These are phyloP conservation scores for Excalfactoria chinensis DNA, from an alignment of 2,113 vertebrate species.

Conservation along the genomic window DNA sequence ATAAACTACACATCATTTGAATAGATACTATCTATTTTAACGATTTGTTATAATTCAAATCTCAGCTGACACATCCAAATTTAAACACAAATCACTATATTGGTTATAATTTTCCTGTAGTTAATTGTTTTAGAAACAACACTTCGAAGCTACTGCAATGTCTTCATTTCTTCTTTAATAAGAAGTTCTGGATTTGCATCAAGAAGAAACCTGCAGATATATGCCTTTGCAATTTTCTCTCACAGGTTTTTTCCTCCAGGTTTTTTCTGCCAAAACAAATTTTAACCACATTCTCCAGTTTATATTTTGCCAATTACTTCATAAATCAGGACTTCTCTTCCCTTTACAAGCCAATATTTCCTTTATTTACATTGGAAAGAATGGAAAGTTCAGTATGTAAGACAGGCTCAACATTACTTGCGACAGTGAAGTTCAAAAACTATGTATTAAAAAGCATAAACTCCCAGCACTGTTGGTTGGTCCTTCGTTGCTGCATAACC, in stretches of 20 bases:
- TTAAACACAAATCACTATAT: constrained; percentile 23
- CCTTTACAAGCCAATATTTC: not conserved
- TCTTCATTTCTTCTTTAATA: constrained; percentile 13
- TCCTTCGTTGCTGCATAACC: not conserved
- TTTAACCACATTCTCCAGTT: not conserved
- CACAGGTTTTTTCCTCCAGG: not conserved
- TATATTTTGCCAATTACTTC: not conserved
- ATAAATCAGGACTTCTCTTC: not conserved
- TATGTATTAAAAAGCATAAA: not conserved
- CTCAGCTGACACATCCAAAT: constrained; percentile 38
- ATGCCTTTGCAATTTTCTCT: not conserved
- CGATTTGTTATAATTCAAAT: constrained; percentile 41
- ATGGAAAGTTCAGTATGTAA: not conserved
- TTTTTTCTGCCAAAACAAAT: not conserved
- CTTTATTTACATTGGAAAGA: not conserved
- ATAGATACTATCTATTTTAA: constrained; percentile 52
- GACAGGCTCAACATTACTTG: not conserved
- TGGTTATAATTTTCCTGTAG: constrained; percentile 12
- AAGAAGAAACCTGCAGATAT: constrained; percentile 19
- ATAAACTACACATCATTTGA: constrained; percentile 26
- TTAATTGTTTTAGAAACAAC: constrained; percentile 26
- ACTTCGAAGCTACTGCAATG: not conserved
- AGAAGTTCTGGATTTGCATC: constrained; percentile 16
- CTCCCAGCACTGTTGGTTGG: not conserved
- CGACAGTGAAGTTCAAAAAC: not conserved